Evolutionary conservation across 2,797 vertebrate species (phyloP).

Genomic region (Sylvilagus floridanus): DNA sequence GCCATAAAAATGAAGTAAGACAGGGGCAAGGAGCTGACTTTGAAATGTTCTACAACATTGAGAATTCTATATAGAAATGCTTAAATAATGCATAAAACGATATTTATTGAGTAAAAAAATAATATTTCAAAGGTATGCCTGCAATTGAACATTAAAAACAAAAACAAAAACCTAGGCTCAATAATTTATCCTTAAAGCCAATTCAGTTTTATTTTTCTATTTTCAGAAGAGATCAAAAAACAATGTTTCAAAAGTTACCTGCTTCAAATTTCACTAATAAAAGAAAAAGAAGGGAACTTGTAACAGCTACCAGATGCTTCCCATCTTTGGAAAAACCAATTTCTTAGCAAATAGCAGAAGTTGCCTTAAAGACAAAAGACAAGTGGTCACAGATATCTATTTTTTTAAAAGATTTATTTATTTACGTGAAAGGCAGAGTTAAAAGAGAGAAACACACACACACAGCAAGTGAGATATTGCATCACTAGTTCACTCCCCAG

Average conservation of each 20-base stretch:
- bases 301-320: not conserved
- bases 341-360: conserved; percentile 6
- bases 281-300: not conserved
- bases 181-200: not conserved
- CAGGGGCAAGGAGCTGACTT: not conserved
- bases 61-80: conserved; percentile 44
- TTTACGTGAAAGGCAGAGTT: too few species aligned
- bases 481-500: too few species aligned
- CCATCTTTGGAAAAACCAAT: conserved; percentile 22
- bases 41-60: conserved; percentile 20
- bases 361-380: not conserved
- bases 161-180: conserved; percentile 14
- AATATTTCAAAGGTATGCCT: conserved; percentile 33
- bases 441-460: too few species aligned
- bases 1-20: conserved; percentile 48
- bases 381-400: not conserved
- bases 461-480: too few species aligned
- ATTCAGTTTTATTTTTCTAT: conserved; percentile 7
- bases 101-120: conserved; percentile 23
- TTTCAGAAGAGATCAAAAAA: conserved; percentile 24
- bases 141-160: conserved; percentile 51
- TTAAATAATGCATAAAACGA: conserved; percentile 55
- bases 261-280: conserved; percentile 10
- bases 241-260: not conserved
- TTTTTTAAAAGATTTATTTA: too few species aligned